Conservation (phyloP, 2,888 invertebrate genomes). For the Polietes domitor region DNA sequence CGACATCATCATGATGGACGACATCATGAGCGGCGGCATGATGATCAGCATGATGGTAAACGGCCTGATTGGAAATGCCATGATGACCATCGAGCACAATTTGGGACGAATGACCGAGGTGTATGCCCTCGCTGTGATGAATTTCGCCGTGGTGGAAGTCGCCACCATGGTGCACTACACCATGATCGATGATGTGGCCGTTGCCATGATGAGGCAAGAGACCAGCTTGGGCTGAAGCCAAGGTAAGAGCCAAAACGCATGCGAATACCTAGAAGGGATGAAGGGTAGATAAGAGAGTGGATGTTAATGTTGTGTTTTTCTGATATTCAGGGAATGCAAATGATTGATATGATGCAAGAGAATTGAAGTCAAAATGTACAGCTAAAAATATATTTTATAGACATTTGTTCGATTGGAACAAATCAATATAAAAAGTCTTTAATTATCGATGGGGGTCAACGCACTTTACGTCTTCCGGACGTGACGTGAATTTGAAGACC, state of each 20-base stretch:
- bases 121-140: constrained; percentile 73
- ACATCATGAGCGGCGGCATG: constrained; percentile 71
- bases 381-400: too few relatives aligned
- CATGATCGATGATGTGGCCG: constrained; percentile 72
- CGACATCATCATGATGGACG: too few relatives aligned
- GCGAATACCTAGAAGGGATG: constrained; percentile 74
- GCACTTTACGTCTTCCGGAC: too few relatives aligned
- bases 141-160: constrained; percentile 64
- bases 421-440: too few relatives aligned
- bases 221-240: constrained; percentile 75
- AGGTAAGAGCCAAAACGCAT: constrained; percentile 76
- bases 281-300: background rate
- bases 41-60: constrained; percentile 73
- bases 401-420: too few relatives aligned
- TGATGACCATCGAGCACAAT: constrained; percentile 75
- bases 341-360: too few relatives aligned
- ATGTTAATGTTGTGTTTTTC: too few relatives aligned
- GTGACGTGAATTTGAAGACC: too few relatives aligned
- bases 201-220: constrained; percentile 77
- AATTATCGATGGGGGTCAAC: too few relatives aligned
- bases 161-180: constrained; percentile 73
- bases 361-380: too few relatives aligned
- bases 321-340: too few relatives aligned
- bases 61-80: constrained; percentile 71
- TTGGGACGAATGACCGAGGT: constrained; percentile 77